phyloP scores from a whole-genome alignment of 2,113 vertebrate genomes.

The Gymnobelideus leadbeateri region DNA sequence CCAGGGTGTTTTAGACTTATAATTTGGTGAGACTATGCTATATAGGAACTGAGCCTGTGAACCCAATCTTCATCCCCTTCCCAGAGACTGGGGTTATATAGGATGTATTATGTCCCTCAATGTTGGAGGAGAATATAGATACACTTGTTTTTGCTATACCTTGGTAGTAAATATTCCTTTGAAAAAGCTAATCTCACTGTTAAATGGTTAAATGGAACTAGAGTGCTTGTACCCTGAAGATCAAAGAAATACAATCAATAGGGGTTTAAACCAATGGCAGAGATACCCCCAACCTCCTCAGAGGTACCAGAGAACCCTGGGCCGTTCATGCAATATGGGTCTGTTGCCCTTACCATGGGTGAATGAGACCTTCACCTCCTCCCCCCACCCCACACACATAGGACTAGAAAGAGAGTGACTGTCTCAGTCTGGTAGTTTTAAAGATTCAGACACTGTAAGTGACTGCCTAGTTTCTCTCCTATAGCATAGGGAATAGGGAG shows the following conservation, averaged over 20 bases:
- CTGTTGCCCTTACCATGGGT: background rate
- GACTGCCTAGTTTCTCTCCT: background rate
- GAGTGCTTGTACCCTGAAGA: background rate
- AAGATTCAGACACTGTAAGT: background rate
- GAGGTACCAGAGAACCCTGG: background rate
- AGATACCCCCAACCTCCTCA: background rate
- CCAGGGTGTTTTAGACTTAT: background rate
- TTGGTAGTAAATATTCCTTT: background rate
- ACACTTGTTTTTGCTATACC: background rate
- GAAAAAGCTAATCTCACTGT: background rate
- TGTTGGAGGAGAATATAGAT: background rate
- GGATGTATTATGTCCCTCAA: background rate
- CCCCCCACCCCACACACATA: no score
- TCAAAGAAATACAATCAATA: background rate
- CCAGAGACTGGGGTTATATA: background rate
- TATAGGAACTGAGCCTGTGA: background rate
- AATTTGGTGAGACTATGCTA: background rate
- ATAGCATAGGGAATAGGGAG: background rate
- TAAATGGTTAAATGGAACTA: background rate
- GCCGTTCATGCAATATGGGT: background rate
- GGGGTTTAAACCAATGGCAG: background rate
- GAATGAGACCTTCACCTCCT: background rate
- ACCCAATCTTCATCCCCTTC: background rate
- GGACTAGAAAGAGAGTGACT: background rate
- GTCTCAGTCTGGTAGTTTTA: background rate